phyloP scores from a whole-genome alignment of 2,888 invertebrate genomes.

The Lycocerus yunnanus region DNA sequence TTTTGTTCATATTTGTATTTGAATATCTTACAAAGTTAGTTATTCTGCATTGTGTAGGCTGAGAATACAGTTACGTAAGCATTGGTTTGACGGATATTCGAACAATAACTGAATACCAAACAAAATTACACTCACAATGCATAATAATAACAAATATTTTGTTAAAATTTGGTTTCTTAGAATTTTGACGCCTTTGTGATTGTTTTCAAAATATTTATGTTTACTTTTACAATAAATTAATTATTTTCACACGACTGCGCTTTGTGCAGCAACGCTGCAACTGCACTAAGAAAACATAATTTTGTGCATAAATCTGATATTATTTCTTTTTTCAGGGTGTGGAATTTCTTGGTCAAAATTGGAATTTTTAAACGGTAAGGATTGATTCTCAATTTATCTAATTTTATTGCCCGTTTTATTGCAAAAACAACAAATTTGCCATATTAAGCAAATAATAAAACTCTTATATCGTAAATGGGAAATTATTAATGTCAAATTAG shows the following conservation, averaged over 20 bases:
- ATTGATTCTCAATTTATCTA: not conserved
- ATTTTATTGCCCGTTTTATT: not conserved
- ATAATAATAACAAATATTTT: constrained; percentile 29
- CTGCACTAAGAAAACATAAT: not conserved
- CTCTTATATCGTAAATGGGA: constrained; percentile 22
- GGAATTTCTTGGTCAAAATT: not conserved
- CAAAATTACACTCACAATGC: constrained; percentile 26
- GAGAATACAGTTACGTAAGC: constrained; percentile 32
- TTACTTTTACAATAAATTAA: no score
- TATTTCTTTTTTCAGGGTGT: not conserved
- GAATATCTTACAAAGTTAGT: constrained; percentile 7
- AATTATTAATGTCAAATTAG: constrained; percentile 32
- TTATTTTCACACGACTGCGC: not conserved
- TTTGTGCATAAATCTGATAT: not conserved
- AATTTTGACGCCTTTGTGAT: constrained; percentile 3
- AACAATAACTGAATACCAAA: constrained; percentile 34
- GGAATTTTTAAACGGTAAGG: not conserved
- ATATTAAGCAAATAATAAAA: constrained; percentile 26
- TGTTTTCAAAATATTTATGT: not conserved
- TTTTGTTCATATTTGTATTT: constrained; percentile 14
- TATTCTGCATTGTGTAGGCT: constrained; percentile 28
- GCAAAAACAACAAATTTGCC: not conserved
- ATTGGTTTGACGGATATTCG: constrained; percentile 25
- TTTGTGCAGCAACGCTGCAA: not conserved
- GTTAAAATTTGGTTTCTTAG: constrained; percentile 26